These are phyloP conservation scores for Acronicta leporina DNA, from an alignment of 2,888 invertebrate genomes.

Conservation along the genomic window DNA sequence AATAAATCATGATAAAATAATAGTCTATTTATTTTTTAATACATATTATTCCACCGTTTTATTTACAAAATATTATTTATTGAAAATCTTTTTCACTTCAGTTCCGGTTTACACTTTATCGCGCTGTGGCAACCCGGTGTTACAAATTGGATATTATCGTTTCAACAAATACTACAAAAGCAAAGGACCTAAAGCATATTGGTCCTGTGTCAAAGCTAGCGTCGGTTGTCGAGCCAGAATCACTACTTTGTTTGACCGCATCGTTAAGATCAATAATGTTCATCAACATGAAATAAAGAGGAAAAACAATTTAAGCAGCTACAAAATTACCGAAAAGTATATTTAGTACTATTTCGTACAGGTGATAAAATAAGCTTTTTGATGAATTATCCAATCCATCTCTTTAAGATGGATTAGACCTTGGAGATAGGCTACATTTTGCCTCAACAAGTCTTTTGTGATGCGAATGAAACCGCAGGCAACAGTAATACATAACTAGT, in stretches of 20 bases:
- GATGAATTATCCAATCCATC: too few relatives aligned
- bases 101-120: conserved; percentile 48
- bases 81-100: conserved; percentile 14
- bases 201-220: conserved; percentile 57
- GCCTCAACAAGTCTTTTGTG: too few relatives aligned
- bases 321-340: neutral
- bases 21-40: neutral
- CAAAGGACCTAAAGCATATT: conserved; percentile 48
- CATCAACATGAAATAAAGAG: conserved; percentile 43
- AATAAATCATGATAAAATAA: neutral
- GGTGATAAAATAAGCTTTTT: too few relatives aligned
- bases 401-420: too few relatives aligned
- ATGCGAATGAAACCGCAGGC: too few relatives aligned
- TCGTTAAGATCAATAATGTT: conserved; percentile 46
- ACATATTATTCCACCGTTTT: neutral
- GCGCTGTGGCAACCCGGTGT: conserved; percentile 62
- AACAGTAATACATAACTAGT: too few relatives aligned
- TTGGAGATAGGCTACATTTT: too few relatives aligned
- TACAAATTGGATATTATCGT: conserved; percentile 60
- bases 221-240: conserved; percentile 63
- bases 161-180: conserved; percentile 59
- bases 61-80: neutral
- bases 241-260: conserved; percentile 55
- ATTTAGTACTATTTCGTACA: conserved; percentile 1
- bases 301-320: neutral